Evolutionary conservation across 2,888 invertebrate species (phyloP).

Genomic region (Hoplodrina ambigua): DNA sequence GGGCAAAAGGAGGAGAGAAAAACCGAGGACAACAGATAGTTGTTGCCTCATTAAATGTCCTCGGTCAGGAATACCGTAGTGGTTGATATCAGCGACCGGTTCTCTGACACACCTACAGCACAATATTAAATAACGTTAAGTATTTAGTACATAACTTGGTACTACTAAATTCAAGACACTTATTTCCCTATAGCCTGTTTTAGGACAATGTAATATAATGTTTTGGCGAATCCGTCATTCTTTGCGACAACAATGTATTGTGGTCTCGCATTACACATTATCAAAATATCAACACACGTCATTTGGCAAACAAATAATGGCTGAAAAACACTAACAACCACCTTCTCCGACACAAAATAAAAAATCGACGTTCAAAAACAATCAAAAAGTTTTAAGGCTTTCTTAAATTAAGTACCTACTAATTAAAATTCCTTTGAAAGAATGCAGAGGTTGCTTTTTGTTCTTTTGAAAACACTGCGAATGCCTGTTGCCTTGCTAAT

Average conservation of each 20-base stretch:
- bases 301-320: background rate
- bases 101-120: slow-evolving; percentile 60
- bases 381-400: slow-evolving; percentile 30
- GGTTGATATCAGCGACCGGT: slow-evolving; percentile 55
- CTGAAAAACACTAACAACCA: background rate
- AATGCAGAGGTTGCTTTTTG: slow-evolving; percentile 37
- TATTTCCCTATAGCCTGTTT: slow-evolving; percentile 15
- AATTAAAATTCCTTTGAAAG: slow-evolving; percentile 56
- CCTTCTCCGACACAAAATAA: background rate
- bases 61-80: slow-evolving; percentile 59
- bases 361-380: background rate
- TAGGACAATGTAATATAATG: slow-evolving; percentile 8
- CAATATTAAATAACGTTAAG: slow-evolving; percentile 21
- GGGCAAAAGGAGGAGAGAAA: background rate
- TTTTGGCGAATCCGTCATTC: slow-evolving; percentile 9
- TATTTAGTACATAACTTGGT: slow-evolving; percentile 43
- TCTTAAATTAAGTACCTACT: slow-evolving; percentile 30
- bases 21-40: background rate
- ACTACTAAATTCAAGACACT: slow-evolving; percentile 30
- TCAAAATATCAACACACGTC: background rate
- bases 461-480: slow-evolving; percentile 36
- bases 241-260: slow-evolving; percentile 2
- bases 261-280: background rate
- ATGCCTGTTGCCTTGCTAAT: slow-evolving; percentile 51
- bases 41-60: slow-evolving; percentile 39